Conservation (phyloP, 2,888 invertebrate genomes). For the Caenorhabditis sp. region DNA sequence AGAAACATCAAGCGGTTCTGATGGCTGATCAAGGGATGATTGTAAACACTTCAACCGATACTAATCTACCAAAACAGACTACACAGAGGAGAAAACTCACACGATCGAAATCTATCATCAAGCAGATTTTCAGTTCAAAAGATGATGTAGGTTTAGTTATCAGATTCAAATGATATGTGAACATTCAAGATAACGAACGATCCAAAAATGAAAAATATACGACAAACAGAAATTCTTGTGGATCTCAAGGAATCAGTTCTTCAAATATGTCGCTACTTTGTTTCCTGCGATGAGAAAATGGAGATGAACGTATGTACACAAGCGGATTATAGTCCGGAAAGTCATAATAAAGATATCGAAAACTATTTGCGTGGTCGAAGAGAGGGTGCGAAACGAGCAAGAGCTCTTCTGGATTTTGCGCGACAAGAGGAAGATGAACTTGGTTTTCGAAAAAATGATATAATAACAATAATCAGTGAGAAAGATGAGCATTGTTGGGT, state of each 20-base stretch:
- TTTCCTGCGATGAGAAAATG: slow-evolving; percentile 86
- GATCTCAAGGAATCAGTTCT: slow-evolving; percentile 93
- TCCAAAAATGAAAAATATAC: slow-evolving; percentile 86
- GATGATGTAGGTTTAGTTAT: slow-evolving; percentile 40
- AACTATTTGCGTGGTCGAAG: slow-evolving; percentile 91
- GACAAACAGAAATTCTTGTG: slow-evolving; percentile 97
- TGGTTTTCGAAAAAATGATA: slow-evolving; percentile 95
- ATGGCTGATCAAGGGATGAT: slow-evolving; percentile 96
- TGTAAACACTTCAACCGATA: slow-evolving; percentile 83
- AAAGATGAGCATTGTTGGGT: slow-evolving; percentile 76
- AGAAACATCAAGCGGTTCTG: slow-evolving; percentile 79
- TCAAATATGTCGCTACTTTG: slow-evolving; percentile 91
- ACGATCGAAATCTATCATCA: slow-evolving; percentile 83
- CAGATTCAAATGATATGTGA: background rate
- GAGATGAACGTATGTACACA: slow-evolving; percentile 71
- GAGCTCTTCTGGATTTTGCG: slow-evolving; percentile 91
- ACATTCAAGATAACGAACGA: slow-evolving; percentile 49
- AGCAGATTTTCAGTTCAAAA: slow-evolving; percentile 58
- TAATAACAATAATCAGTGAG: slow-evolving; percentile 83
- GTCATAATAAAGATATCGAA: slow-evolving; percentile 91
- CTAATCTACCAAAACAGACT: slow-evolving; percentile 86
- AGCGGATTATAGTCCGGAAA: slow-evolving; percentile 94
- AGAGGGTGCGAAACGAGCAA: slow-evolving; percentile 86
- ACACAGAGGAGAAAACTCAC: slow-evolving; percentile 82
- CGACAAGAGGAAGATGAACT: slow-evolving; percentile 87